A percentile compares a stretch with the other conserved stretches of the same genome.
Conservation (phyloP, 2,888 invertebrate genomes). For the Alcis repandata region DNA sequence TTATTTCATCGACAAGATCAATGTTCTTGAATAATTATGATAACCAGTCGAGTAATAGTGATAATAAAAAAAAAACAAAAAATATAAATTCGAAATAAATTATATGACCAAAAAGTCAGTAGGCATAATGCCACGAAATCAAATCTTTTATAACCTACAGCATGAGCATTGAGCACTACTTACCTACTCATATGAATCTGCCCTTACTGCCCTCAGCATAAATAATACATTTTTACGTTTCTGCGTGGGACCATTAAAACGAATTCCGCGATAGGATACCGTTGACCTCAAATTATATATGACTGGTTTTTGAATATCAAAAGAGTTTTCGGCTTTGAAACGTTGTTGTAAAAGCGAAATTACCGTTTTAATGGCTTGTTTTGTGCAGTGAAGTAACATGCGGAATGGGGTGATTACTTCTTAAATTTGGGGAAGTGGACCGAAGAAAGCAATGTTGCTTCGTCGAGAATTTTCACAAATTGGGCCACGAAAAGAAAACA, state of each 20-base stretch:
- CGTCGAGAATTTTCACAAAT: background rate
- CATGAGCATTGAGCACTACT: too few species aligned
- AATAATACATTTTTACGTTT: slow-evolving; percentile 40
- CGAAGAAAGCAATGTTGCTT: slow-evolving; percentile 1
- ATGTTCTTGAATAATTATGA: too few species aligned
- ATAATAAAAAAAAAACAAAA: too few species aligned
- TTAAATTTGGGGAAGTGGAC: slow-evolving; percentile 7
- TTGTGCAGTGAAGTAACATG: slow-evolving; percentile 26
- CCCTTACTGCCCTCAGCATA: slow-evolving; percentile 16
- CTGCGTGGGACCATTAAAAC: slow-evolving; percentile 41
- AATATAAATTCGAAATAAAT: too few species aligned
- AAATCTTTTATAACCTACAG: too few species aligned
- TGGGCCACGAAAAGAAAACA: background rate
- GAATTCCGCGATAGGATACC: slow-evolving; percentile 40
- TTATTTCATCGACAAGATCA: too few species aligned
- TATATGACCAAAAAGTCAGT: too few species aligned
- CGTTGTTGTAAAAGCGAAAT: slow-evolving; percentile 36
- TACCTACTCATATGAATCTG: background rate
- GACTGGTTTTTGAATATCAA: slow-evolving; percentile 43
- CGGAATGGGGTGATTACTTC: slow-evolving; percentile 25
- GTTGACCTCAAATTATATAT: slow-evolving; percentile 40
- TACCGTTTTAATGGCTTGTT: slow-evolving; percentile 31
- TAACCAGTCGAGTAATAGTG: too few species aligned
- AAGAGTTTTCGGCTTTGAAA: slow-evolving; percentile 36
- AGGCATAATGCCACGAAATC: too few species aligned